These are phyloP conservation scores for Eueides isabella DNA, from an alignment of 1,140 invertebrate genomes.

Conservation along the genomic window DNA sequence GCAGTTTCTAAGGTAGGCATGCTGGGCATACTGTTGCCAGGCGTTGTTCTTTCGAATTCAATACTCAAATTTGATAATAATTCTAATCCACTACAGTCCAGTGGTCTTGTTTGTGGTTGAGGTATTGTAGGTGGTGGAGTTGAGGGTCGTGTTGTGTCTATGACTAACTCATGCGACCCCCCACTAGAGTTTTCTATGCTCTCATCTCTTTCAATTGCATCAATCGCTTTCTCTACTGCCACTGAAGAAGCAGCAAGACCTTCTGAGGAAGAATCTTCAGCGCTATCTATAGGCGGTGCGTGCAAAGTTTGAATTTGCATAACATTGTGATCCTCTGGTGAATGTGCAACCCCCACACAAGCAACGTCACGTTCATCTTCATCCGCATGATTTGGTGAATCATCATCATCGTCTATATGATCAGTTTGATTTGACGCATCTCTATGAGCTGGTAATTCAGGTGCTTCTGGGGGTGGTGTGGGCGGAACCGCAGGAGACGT, in stretches of 20 bases:
- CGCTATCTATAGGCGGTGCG: constrained; percentile 59
- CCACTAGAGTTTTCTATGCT: constrained; percentile 64
- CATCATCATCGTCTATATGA: constrained; percentile 83
- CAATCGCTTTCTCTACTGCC: constrained; percentile 70
- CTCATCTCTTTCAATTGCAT: constrained; percentile 73
- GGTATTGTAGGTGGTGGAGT: constrained; percentile 44
- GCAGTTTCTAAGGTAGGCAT: constrained; percentile 61
- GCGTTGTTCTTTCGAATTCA: constrained; percentile 84
- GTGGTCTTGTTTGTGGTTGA: constrained; percentile 50
- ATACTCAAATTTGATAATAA: constrained; percentile 91
- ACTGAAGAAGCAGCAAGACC: constrained; percentile 54
- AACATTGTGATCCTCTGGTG: constrained; percentile 58
- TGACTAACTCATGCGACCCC: constrained; percentile 67
- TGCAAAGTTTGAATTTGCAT: constrained; percentile 56
- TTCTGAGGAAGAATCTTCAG: constrained; percentile 70
- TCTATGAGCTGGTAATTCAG: constrained; percentile 84
- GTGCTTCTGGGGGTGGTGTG: constrained; percentile 84
- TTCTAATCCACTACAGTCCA: constrained; percentile 91
- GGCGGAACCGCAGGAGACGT: constrained; percentile 79
- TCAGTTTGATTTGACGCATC: constrained; percentile 92
- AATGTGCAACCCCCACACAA: constrained; percentile 74
- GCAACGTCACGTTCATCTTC: constrained; percentile 81
- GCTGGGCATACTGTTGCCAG: constrained; percentile 48
- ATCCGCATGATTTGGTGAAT: constrained; percentile 71
- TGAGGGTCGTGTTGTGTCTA: constrained; percentile 66